Evolutionary conservation across 2,797 vertebrate species (phyloP).

Genomic region (Mus spretus): DNA sequence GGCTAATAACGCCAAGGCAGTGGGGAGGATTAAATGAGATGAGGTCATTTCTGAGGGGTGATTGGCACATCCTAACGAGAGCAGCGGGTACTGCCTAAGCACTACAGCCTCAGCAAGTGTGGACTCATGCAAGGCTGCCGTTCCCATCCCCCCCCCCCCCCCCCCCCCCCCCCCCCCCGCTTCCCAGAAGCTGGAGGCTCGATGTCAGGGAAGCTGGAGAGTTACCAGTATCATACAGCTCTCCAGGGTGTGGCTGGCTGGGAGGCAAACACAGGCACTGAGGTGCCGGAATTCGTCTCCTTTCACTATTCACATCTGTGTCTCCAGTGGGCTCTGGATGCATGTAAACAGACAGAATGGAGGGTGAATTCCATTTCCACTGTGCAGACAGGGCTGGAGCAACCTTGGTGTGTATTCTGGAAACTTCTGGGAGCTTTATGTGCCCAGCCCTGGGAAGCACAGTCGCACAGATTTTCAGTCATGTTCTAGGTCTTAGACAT

Average conservation of each 20-base stretch:
- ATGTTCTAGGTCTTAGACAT: background rate
- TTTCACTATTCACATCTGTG: rapidly evolving
- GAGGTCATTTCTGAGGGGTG: slow-evolving; percentile 12
- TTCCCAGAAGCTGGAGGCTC: background rate
- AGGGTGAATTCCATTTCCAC: rapidly evolving
- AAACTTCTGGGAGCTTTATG: background rate
- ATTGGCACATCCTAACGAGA: rapidly evolving
- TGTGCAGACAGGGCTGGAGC: rapidly evolving
- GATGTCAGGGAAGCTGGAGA: background rate
- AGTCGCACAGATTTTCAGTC: too few species aligned
- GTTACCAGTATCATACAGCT: background rate
- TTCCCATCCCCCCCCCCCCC: rapidly evolving
- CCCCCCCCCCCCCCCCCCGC: rapidly evolving
- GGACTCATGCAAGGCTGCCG: background rate
- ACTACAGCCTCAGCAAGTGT: rapidly evolving
- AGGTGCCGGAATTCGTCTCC: background rate
- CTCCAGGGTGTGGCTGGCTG: too few species aligned
- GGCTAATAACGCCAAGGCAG: background rate
- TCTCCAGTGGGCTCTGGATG: background rate
- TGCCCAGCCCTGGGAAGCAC: background rate
- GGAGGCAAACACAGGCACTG: background rate
- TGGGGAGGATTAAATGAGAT: background rate
- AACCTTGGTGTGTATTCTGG: background rate
- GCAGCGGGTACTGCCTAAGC: rapidly evolving
- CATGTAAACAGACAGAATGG: rapidly evolving